Base-by-base conservation (phyloP, 2,888 invertebrate genomes). In the Xylophagus ater region DNA sequence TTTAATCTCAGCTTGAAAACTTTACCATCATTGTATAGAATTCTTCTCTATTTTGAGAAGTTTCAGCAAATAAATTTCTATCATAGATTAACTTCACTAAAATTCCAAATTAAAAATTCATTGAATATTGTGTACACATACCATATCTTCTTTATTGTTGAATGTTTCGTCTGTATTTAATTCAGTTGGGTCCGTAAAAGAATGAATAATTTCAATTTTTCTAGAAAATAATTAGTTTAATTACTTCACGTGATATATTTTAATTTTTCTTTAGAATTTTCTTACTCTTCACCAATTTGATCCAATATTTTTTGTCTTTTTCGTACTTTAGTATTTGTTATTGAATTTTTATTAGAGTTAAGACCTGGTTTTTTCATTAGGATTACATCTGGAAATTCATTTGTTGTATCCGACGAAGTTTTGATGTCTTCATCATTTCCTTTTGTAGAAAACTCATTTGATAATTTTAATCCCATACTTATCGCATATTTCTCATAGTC, bases 141-240 rank as follows among this genome's bases (percentile, higher is more conserved):
- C 29, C 29, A 12, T n/a, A 4, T 5, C 21, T 19, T 37, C 20
- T 25, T 36, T 36, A 12, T 25, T 29, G 19, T n/a, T 26, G 7
- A 25, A 24, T 4, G 6, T 55, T 25, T 63, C 63, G 28, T 57
- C 69, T 26, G 53, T 54, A 45, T 62, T 62, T 19, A 60, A 58
- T 38, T 65, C 66, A 9, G 64, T 59, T 42, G 70, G 69, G 28
- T 65, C 67, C n/a, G 68, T 69, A 51, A 70, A 74, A 0, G 71
- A 72, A 4, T 73, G 69, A 46, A 74, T 73, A 55, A 74, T 62
- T 50, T 71, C 70, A 48, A 73, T 71, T 65, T 69, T 71, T 36
- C 72, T 72, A 47, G 34, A 59, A 59, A 43, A 42, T 46, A 46
- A 19, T n/a, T n/a, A n/a, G n/a, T n/a, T n/a, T n/a, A n/a, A n/a